Base-by-base conservation (phyloP, 2,113 vertebrate species). In the Eurypyga helias region DNA sequence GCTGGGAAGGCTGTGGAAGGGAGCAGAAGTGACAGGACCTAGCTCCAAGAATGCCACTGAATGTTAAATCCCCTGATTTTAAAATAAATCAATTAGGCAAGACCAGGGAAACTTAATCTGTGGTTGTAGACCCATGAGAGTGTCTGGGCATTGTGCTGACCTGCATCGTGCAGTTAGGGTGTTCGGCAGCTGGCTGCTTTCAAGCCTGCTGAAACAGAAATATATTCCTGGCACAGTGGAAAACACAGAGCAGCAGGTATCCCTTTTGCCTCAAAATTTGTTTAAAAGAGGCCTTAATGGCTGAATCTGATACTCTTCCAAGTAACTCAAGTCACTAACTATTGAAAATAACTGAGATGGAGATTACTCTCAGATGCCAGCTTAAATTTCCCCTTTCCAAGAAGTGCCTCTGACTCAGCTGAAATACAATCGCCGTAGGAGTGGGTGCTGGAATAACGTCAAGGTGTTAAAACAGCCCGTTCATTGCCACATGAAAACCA, bases 341-440 rank as follows among this genome's bases (percentile, higher is more conserved):
- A 31, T n/a, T 93, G 58, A 84, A 41, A 92, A 60, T 81, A 79
- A 70, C 67, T 36, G 54, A 62, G n/a, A 36, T 57, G 69, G 86
- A 75, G 82, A 24, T 92, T 81, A 25, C 51, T 95, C 36, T 83
- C 81, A 91, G 87, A 70, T 92, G 61, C 78, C 80, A 76, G 57
- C 41, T 94, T 89, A 91, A 89, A 85, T 95, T 89, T 89, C 75
- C n/a, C 41, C 7, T 82, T 87, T 87, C 80, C 70, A 87, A 72
- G 77, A 92, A 92, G 28, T 82, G 38, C 26, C 49, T 87, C 88
- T 80, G 67, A 61, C 61, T 93, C 11, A 89, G 80, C 52, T 87
- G 92, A 95, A 91, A 92, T 69, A 67, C 78, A 89, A 16, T 94
- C 21, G 0, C 57, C 0, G 4, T 91, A 95, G 87, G 77, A 96